Percentiles rank a stretch among this genome's conserved stretches.
Evolutionary conservation across 1,140 invertebrate genomes (phyloP).

Genomic region (Neodiprion fabricii): DNA sequence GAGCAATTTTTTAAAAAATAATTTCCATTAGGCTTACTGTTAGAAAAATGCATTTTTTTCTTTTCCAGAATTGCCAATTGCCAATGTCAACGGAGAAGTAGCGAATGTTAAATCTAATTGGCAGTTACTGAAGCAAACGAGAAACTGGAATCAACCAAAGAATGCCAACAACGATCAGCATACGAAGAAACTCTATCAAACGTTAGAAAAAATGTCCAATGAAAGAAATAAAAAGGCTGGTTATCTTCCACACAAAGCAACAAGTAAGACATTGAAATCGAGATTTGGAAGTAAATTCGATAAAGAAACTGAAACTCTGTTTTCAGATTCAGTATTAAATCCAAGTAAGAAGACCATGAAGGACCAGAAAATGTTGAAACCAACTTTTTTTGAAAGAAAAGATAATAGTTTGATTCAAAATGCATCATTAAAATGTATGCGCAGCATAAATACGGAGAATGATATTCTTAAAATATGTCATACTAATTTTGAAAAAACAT

Average conservation of each 20-base stretch:
- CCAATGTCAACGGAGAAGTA: conserved; percentile 9
- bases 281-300: conserved; percentile 9
- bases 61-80: no score
- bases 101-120: conserved; percentile 33
- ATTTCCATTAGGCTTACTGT: no score
- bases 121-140: conserved; percentile 22
- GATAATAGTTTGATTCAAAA: not conserved
- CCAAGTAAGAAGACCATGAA: not conserved
- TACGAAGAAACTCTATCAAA: conserved; percentile 32
- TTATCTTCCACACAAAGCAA: conserved; percentile 20
- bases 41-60: no score
- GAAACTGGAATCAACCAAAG: conserved; percentile 19
- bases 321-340: no score
- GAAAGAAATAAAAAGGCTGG: conserved; percentile 22
- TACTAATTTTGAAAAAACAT: not conserved
- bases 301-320: not conserved
- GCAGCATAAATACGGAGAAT: no score
- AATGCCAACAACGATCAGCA: not conserved
- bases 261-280: conserved; percentile 9
- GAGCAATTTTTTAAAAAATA: no score
- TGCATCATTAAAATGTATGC: no score
- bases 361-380: not conserved
- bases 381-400: not conserved
- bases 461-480: no score
- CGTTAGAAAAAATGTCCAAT: conserved; percentile 24